A percentile compares a stretch with the other conserved stretches of the same genome.
Conservation (phyloP, 2,888 invertebrate genomes). For the Meandrusa payeni region DNA sequence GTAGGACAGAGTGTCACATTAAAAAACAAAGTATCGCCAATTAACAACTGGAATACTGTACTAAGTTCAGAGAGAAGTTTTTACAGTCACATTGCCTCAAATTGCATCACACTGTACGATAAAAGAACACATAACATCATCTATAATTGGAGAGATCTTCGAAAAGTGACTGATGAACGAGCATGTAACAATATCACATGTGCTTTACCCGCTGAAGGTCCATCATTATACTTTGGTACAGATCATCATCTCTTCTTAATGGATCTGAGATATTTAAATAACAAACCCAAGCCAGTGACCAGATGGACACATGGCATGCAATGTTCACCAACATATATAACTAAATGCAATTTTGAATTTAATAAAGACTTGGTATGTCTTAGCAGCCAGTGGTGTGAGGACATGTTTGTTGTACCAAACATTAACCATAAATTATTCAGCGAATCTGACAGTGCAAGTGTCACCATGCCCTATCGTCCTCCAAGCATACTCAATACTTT, state of each 20-base stretch:
- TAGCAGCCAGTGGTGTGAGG: conserved; percentile 68
- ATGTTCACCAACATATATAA: conserved; percentile 66
- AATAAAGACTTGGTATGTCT: conserved; percentile 59
- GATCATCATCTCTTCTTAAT: conserved; percentile 61
- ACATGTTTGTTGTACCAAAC: conserved; percentile 60
- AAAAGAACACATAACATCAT: conserved; percentile 52
- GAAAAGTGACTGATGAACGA: conserved; percentile 46
- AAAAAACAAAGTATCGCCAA: conserved; percentile 40
- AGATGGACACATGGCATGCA: conserved; percentile 82
- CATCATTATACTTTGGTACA: conserved; percentile 54
- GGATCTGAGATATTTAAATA: conserved; percentile 52
- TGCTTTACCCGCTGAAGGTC: conserved; percentile 47
- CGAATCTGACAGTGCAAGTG: conserved; percentile 38
- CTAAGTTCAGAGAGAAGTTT: conserved; percentile 51
- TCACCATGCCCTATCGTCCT: conserved; percentile 59
- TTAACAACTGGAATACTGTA: conserved; percentile 66
- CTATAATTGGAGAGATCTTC: conserved; percentile 45
- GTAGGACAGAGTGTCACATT: conserved; percentile 50
- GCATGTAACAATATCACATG: conserved; percentile 55
- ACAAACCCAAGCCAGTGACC: conserved; percentile 53
- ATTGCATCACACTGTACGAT: conserved; percentile 59
- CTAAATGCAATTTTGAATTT: conserved; percentile 51
- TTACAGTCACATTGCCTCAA: conserved; percentile 52
- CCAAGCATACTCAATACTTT: conserved; percentile 54
- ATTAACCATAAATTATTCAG: conserved; percentile 44